Base-by-base conservation (phyloP, 2,113 vertebrate genomes). In the Brachionichthys hirsutus region DNA sequence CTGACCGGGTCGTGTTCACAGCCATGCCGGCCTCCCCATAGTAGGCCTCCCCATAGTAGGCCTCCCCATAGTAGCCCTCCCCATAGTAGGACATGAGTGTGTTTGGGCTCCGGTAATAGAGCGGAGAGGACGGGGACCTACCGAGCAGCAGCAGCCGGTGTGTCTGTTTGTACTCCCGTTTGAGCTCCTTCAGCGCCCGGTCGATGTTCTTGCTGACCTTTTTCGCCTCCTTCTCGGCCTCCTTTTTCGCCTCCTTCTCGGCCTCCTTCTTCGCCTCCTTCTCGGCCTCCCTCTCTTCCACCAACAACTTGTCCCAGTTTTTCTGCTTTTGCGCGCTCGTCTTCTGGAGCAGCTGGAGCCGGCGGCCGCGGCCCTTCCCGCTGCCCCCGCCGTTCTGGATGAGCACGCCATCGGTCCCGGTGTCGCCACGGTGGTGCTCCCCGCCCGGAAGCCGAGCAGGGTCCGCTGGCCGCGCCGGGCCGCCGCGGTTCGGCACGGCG, bases 121-220 rank as follows among this genome's bases (percentile, higher is more conserved):
- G 54, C 49, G 72, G 14, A 72, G 43, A 66, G 61, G 41, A n/a
- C 16, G 59, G 22, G 10, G 20, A 91, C 94, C 79, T 93, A 96
- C 96, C 96, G 54, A 98, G 90, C 70, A 97, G 91, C 67, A 97
- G 94, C 82, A 98, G 93, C 73, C 95, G 92, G 82, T 97, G 96
- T 3, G 95, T 96, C 85, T 93, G 94, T 85, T 94, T 95, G 72
- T 95, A 95, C 83, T 98, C 95, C 72, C 94, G 90, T 78, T 94
- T 95, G 60, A 96, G 94, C 84, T 94, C 93, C 79, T 94, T 95
- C 30, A 98, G 92, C 74, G 86, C 89, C 74, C 92, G 87, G 92
- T 97, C 96, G 81, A 97, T 97, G 72, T 83, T 92, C 80, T 93
- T 94, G 85, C 95, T 98, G 80, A 96, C 93, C 91, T 92, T 95